A percentile compares a stretch with the other conserved stretches of the same genome.
Evolutionary conservation across 1,140 invertebrate genomes (phyloP).

Genomic region (Eciton burchellii): DNA sequence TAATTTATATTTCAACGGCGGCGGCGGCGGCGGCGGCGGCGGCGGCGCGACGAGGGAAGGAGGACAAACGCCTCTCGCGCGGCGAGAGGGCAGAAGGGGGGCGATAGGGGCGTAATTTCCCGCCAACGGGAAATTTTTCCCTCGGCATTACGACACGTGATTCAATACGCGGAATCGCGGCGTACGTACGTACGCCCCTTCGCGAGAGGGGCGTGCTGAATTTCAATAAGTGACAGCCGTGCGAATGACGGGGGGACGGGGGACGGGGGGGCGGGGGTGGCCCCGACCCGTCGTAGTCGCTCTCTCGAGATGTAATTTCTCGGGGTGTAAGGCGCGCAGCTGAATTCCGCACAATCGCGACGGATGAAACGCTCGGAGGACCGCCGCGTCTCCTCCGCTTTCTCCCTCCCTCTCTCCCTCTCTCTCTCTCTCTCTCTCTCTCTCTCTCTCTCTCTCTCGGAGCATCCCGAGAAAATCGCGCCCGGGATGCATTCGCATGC

Average conservation of each 20-base stretch:
- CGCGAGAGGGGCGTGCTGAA: slow-evolving; percentile 30
- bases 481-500: slow-evolving; percentile 56
- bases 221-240: slow-evolving; percentile 58
- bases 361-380: slow-evolving; percentile 56
- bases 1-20: slow-evolving; percentile 20
- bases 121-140: slow-evolving; percentile 32
- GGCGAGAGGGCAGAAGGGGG: too few species aligned
- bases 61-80: neutral
- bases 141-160: slow-evolving; percentile 53
- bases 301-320: slow-evolving; percentile 59
- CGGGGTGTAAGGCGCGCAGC: slow-evolving; percentile 46
- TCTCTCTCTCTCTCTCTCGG: neutral
- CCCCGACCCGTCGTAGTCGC: slow-evolving; percentile 4
- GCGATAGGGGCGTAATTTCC: slow-evolving; percentile 27
- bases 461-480: slow-evolving; percentile 43
- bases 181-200: too few species aligned
- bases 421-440: neutral
- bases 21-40: too few species aligned
- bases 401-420: too few species aligned
- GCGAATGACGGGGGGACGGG: slow-evolving; percentile 14
- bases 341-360: slow-evolving; percentile 56
- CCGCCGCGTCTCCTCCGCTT: slow-evolving; percentile 5
- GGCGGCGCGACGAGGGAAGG: neutral
- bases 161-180: slow-evolving; percentile 46
- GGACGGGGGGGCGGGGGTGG: neutral